Conservation (phyloP, 1,140 invertebrate species). For the Acromyrmex charruanus region DNA sequence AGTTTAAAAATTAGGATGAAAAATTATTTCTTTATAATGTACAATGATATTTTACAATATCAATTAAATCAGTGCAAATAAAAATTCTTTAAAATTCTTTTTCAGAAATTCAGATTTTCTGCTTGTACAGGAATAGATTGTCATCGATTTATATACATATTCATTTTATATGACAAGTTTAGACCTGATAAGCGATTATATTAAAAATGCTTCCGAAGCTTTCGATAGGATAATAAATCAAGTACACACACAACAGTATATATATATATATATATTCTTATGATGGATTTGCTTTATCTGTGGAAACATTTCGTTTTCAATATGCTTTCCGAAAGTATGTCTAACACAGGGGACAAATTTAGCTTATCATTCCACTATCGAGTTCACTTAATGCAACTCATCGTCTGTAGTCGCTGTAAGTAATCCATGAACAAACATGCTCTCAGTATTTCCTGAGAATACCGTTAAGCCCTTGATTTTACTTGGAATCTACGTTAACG, state of each 20-base stretch:
- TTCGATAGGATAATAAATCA: background rate
- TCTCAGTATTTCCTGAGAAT: background rate
- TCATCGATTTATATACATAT: background rate
- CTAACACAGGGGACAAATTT: background rate
- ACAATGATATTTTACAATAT: background rate
- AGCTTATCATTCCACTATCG: background rate
- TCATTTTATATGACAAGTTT: background rate
- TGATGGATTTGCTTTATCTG: background rate
- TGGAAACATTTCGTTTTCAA: conserved; percentile 12
- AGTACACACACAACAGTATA: background rate
- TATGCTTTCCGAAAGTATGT: conserved; percentile 12
- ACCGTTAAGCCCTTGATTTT: conserved; percentile 39
- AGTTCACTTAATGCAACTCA: background rate
- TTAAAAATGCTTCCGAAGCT: background rate
- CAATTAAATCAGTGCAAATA: background rate
- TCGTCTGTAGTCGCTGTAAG: background rate
- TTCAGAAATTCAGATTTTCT: background rate
- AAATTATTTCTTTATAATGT: background rate
- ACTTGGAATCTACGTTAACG: conserved; percentile 8
- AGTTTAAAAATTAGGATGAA: background rate
- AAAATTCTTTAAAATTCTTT: background rate
- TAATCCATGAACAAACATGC: conserved; percentile 3
- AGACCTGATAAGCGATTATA: background rate
- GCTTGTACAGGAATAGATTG: background rate
- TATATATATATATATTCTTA: background rate